Conservation (phyloP, 2,888 invertebrate species). For the Pristionchus entomophagus region DNA sequence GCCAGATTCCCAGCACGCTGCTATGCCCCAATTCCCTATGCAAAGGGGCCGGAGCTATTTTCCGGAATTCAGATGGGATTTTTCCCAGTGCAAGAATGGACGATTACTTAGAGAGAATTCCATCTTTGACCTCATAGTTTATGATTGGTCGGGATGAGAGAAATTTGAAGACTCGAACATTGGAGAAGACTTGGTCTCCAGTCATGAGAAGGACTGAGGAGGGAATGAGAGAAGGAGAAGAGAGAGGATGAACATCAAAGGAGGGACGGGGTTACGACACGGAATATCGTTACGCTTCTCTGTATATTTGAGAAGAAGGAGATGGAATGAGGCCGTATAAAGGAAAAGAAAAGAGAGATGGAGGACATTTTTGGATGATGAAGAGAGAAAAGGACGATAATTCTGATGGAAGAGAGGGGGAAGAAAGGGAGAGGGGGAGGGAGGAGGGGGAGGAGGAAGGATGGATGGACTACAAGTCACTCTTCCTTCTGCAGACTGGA, state of each 20-base stretch:
- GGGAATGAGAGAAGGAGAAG: neutral
- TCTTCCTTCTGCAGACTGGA: no score
- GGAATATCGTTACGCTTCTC: neutral
- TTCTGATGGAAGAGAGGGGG: slow-evolving; percentile 27
- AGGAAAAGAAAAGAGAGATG: slow-evolving; percentile 27
- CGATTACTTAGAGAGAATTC: neutral
- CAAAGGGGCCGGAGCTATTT: slow-evolving; percentile 2
- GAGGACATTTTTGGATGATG: no score
- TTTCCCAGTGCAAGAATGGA: neutral
- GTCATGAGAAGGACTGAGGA: neutral
- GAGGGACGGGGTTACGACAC: neutral
- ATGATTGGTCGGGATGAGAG: neutral
- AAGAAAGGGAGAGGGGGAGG: neutral
- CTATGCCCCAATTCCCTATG: slow-evolving; percentile 19
- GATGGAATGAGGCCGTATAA: slow-evolving; percentile 9
- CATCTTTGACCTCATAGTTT: neutral
- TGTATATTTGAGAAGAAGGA: slow-evolving; percentile 1
- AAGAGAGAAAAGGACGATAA: slow-evolving; percentile 7
- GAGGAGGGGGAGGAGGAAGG: neutral
- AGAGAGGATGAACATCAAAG: neutral
- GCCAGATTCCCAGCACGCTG: neutral
- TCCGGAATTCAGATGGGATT: neutral
- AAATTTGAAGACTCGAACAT: neutral
- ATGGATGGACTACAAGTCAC: neutral
- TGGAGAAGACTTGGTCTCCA: neutral